phyloP scores from a whole-genome alignment of 2,113 vertebrate species.

The Apus apus region DNA sequence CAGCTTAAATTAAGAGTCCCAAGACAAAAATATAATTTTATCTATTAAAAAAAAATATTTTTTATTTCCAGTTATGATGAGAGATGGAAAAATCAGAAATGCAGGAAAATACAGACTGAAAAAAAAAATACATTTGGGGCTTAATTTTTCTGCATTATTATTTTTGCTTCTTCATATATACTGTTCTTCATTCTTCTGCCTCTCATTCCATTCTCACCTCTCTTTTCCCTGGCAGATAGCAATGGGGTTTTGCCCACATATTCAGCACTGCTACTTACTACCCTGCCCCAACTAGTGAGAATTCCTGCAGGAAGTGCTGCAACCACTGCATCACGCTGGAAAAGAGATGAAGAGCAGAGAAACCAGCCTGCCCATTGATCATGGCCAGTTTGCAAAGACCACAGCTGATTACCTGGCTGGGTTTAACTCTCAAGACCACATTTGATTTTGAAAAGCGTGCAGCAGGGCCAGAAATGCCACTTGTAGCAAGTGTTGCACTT shows the following conservation, averaged over 20 bases:
- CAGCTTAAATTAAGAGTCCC: not conserved
- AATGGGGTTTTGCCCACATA: not conserved
- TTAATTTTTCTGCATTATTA: not conserved
- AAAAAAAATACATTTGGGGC: not conserved
- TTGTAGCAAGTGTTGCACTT: fast-evolving
- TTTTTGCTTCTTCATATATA: not conserved
- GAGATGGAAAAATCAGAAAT: not conserved
- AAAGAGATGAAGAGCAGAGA: not conserved
- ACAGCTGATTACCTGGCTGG: not conserved
- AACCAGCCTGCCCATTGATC: not conserved
- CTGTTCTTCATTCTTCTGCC: not conserved
- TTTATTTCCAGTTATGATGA: not conserved
- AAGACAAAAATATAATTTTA: not conserved
- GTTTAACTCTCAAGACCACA: not conserved
- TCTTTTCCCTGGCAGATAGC: not conserved
- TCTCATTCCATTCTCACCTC: not conserved
- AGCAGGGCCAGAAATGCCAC: not conserved
- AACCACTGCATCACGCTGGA: not conserved
- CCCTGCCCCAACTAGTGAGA: constrained; percentile 26
- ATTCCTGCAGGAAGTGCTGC: not conserved
- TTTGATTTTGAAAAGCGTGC: not conserved
- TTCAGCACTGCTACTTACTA: not conserved
- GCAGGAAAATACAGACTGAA: not conserved
- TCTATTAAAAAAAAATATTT: not conserved
- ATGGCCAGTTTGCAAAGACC: not conserved